Evolutionary conservation across 2,113 vertebrate species (phyloP).

Genomic region (Hippopotamus amphibius): DNA sequence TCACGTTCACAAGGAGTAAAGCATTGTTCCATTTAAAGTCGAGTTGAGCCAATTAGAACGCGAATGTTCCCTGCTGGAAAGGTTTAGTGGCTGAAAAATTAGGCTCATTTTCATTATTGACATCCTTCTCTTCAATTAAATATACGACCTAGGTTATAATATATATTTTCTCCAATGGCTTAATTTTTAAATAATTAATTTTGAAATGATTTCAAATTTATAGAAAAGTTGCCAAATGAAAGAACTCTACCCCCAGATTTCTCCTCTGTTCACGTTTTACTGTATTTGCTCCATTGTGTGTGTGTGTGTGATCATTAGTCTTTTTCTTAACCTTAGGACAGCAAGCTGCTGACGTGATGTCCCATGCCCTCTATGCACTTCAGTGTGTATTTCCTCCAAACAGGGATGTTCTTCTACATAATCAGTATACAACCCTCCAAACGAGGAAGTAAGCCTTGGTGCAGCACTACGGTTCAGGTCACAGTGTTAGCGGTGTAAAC

Average conservation of each 20-base stretch:
- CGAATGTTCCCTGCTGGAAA: neutral
- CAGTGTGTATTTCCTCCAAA: neutral
- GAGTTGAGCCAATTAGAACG: neutral
- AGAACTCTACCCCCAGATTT: neutral
- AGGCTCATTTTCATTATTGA: neutral
- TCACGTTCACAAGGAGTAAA: conserved; percentile 24
- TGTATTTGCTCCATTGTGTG: neutral
- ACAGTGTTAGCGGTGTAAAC: neutral
- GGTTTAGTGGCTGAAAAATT: neutral
- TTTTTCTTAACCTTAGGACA: neutral
- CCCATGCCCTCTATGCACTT: neutral
- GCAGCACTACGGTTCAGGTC: neutral
- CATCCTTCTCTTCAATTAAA: conserved; percentile 24
- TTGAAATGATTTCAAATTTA: conserved; percentile 12
- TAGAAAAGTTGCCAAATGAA: neutral
- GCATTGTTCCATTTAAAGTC: neutral
- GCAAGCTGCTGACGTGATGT: neutral
- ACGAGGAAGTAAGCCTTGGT: neutral
- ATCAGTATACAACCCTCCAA: neutral
- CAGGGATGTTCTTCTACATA: neutral
- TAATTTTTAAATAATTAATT: conserved; percentile 44
- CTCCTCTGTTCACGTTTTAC: neutral
- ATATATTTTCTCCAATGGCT: neutral
- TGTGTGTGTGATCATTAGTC: neutral
- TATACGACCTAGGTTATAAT: neutral